These are phyloP conservation scores for Serinus canaria DNA, from an alignment of 2,113 vertebrate species.

Conservation along the genomic window DNA sequence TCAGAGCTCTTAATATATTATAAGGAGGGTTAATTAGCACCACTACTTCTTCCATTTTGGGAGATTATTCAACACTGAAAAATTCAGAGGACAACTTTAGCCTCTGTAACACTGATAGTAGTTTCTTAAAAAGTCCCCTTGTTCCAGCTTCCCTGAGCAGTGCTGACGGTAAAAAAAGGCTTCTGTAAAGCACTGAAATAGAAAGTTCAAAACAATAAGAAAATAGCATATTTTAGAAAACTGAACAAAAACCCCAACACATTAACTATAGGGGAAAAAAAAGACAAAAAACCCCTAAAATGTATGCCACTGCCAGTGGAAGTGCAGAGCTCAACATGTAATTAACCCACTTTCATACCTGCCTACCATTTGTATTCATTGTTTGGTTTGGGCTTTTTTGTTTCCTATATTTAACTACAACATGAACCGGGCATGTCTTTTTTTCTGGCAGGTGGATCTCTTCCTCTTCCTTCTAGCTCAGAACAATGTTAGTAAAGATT, in stretches of 20 bases:
- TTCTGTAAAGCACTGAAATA: background rate
- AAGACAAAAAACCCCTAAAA: background rate
- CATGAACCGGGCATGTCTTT: background rate
- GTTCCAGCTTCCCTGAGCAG: background rate
- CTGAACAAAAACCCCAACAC: rapidly evolving
- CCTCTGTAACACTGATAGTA: background rate
- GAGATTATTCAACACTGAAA: background rate
- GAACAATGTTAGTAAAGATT: background rate
- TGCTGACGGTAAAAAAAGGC: background rate
- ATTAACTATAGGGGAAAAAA: background rate
- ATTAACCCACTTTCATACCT: background rate
- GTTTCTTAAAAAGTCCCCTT: background rate
- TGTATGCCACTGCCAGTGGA: background rate
- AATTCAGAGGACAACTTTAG: background rate
- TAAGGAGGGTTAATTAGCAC: background rate
- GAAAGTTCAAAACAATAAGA: background rate
- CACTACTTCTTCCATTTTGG: background rate
- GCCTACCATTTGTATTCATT: background rate
- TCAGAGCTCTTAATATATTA: background rate
- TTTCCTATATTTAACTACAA: background rate
- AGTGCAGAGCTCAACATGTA: background rate
- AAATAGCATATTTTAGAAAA: background rate
- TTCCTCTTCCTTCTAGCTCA: background rate
- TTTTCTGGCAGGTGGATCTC: background rate
- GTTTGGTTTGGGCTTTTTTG: background rate